Conservation (phyloP, 2,888 invertebrate genomes). For the Dryobota labecula region DNA sequence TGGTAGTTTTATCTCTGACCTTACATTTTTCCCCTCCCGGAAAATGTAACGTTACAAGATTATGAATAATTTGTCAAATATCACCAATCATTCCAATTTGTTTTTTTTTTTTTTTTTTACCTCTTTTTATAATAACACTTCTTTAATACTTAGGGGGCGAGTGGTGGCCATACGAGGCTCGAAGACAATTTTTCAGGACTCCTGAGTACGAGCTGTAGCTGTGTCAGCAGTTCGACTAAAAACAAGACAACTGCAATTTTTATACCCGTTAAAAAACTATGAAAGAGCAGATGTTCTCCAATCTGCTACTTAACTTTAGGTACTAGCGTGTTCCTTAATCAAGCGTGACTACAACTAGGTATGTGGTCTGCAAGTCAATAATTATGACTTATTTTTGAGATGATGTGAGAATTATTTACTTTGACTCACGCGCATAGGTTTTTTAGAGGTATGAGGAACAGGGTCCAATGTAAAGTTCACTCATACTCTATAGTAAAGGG, state of each 20-base stretch:
- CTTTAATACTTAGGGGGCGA: not conserved
- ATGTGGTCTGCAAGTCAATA: not conserved
- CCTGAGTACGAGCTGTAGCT: not conserved
- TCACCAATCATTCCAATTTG: too few relatives aligned
- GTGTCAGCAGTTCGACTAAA: not conserved
- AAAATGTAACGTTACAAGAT: too few relatives aligned
- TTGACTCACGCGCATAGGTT: not conserved
- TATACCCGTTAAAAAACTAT: not conserved
- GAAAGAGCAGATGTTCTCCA: not conserved
- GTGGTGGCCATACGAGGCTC: not conserved
- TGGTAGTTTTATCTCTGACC: too few relatives aligned
- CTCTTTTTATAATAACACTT: not conserved
- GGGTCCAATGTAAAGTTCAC: too few relatives aligned
- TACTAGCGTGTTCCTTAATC: not conserved
- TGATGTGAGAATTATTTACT: not conserved
- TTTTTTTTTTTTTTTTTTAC: too few relatives aligned
- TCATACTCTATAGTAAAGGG: too few relatives aligned
- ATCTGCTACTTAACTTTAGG: not conserved
- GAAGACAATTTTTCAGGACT: not conserved
- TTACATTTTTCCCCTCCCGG: too few relatives aligned
- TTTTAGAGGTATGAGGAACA: too few relatives aligned
- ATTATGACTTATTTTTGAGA: not conserved
- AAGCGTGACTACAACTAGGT: not conserved
- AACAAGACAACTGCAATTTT: not conserved
- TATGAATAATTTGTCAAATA: constrained; percentile 10